These are phyloP conservation scores for Rhabdomys dilectus DNA, from an alignment of 2,113 vertebrate species.

Conservation along the genomic window DNA sequence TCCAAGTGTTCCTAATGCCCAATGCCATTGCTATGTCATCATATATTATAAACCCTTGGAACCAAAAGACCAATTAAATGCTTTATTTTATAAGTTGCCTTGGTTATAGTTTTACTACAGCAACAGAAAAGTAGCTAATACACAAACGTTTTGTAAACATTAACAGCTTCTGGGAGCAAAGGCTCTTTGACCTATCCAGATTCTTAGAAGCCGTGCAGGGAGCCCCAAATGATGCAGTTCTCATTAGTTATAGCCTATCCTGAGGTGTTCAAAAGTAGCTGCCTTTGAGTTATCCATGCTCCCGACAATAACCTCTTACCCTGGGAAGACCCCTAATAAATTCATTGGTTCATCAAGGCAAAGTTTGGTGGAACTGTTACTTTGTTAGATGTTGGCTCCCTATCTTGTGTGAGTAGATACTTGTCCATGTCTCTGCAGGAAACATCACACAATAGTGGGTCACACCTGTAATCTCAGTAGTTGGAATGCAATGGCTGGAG, in stretches of 20 bases:
- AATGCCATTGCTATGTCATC: neutral
- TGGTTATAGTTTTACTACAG: neutral
- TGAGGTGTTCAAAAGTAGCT: neutral
- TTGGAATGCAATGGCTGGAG: neutral
- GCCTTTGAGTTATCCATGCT: too few relatives aligned
- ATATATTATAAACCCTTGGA: neutral
- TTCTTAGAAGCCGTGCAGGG: neutral
- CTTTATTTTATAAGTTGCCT: neutral
- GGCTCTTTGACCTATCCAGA: neutral
- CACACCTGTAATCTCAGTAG: neutral
- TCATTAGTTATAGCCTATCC: neutral
- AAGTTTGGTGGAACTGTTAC: neutral
- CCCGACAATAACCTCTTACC: neutral
- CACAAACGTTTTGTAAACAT: neutral
- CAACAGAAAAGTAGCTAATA: neutral
- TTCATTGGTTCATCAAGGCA: neutral
- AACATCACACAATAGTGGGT: neutral
- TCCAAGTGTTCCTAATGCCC: neutral
- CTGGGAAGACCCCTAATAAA: neutral
- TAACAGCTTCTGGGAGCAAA: neutral
- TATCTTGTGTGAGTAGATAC: neutral
- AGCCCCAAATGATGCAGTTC: neutral
- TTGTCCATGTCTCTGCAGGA: neutral
- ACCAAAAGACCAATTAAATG: neutral
- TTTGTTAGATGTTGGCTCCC: neutral